Conservation (phyloP, 2,888 invertebrate genomes). For the Alitta virens region DNA sequence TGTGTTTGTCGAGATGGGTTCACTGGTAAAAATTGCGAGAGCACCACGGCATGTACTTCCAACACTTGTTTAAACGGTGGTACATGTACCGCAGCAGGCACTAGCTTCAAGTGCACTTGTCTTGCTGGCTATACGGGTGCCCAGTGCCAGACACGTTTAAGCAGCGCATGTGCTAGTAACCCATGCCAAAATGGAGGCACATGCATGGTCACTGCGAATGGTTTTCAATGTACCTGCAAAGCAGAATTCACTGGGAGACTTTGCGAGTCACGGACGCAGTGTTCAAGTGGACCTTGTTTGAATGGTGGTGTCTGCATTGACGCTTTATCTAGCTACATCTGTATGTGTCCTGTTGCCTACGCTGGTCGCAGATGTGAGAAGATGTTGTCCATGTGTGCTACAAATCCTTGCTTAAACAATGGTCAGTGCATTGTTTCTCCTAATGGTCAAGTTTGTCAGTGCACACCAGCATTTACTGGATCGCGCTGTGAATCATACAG, state of each 20-base stretch:
- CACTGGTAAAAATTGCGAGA: conserved; percentile 28
- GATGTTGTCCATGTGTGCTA: conserved; percentile 26
- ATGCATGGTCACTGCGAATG: conserved; percentile 26
- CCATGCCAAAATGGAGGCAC: conserved; percentile 35
- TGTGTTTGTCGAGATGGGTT: conserved; percentile 27
- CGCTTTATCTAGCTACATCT: not conserved
- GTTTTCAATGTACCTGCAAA: conserved; percentile 31
- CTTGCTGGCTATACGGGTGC: conserved; percentile 20
- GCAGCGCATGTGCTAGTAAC: conserved; percentile 31
- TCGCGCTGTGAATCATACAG: conserved; percentile 25
- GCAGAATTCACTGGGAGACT: conserved; percentile 38
- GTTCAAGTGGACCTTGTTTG: conserved; percentile 32
- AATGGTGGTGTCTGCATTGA: conserved; percentile 33
- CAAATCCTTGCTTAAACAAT: conserved; percentile 35
- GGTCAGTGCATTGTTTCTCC: conserved; percentile 21
- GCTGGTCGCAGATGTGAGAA: conserved; percentile 30
- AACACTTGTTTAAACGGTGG: conserved; percentile 21
- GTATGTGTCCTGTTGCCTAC: conserved; percentile 27
- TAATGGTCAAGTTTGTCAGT: conserved; percentile 19
- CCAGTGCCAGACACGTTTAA: conserved; percentile 22
- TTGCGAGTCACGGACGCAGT: conserved; percentile 37
- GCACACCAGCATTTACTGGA: conserved; percentile 23
- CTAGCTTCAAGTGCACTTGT: conserved; percentile 13
- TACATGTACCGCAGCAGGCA: not conserved
- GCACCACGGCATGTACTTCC: conserved; percentile 8